Evolutionary conservation across 2,113 vertebrate species (phyloP).

Genomic region (Montifringilla adamsi): DNA sequence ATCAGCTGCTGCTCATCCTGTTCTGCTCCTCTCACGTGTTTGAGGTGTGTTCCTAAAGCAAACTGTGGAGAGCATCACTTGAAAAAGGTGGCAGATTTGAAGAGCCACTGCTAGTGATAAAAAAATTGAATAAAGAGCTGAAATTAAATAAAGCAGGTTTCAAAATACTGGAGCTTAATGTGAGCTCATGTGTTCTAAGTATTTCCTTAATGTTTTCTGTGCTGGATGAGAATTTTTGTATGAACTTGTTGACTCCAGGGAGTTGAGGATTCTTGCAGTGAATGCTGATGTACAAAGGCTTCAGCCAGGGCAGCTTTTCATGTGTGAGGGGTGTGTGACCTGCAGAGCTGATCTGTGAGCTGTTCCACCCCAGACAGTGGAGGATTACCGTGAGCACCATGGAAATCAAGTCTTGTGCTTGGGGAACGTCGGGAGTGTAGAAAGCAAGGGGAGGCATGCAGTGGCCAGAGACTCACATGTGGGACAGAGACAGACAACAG

Average conservation of each 20-base stretch:
- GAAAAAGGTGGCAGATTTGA: not conserved
- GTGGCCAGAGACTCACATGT: rapidly evolving
- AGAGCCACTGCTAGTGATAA: not conserved
- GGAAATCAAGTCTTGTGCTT: not conserved
- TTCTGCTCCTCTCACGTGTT: rapidly evolving
- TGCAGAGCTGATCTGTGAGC: not conserved
- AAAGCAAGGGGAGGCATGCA: not conserved
- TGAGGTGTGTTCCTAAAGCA: not conserved
- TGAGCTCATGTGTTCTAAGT: not conserved
- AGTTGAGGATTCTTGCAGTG: not conserved
- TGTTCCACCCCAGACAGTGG: not conserved
- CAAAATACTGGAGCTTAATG: not conserved
- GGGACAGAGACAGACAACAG: rapidly evolving
- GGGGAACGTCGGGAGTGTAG: not conserved
- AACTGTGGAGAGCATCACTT: rapidly evolving
- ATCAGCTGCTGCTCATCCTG: not conserved
- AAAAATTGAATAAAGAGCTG: not conserved
- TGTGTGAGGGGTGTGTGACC: not conserved
- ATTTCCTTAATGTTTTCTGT: not conserved
- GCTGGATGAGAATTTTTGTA: not conserved
- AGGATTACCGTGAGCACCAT: rapidly evolving
- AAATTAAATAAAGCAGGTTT: not conserved
- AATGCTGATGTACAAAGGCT: not conserved
- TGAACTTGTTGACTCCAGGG: not conserved
- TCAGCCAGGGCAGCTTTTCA: not conserved